Evolutionary conservation across 2,113 vertebrate genomes (phyloP), one percentile per base, ranked within the genome.

Genomic region (Gallinago jamesoni): DNA sequence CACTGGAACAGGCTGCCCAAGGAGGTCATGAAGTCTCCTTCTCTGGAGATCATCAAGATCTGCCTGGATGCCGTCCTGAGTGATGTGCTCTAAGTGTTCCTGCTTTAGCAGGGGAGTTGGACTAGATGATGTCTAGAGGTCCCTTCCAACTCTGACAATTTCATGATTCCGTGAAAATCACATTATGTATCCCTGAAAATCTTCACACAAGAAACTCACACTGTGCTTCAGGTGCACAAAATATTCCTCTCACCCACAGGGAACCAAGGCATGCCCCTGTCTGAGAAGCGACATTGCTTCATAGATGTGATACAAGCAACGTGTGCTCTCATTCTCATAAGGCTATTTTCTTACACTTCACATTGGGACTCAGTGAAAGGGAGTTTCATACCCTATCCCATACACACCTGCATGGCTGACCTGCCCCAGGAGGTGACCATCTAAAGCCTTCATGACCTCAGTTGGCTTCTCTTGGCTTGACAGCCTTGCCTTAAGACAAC

Each of bases 401-500:
- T 0, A 18, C n/a, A 59, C 7, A 7, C 31, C 73, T 25, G 56
- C 17, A 15, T 2, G 12, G 33, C 48, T 72, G 57, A 17, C 16
- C 89, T 39, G 50, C 52, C 75, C 47, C 80, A 23, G 70, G n/a
- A 78, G 43, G 33, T 14, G 14, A 68, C 37, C 72, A 60, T 22
- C 55, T 72, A 52, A 72, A 84, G 16, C 57, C 33, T n/a, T 80
- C 25, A 24, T 24, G 37, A 91, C 74, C 74, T 70, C 27, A 16
- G 16, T 1, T 68, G 64, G 39, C 45, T 89, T 79, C 53, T 78
- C 77, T 57, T 84, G 72, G 73, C 70, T 56, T 20, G 80, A 27
- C 60, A 94, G 82, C 45, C 74, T 62, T 37, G 74, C 76, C 81
- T 89, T 12, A 77, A 93, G 73, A 59, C 73, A 92, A 70, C 79